Evolutionary conservation across 2,113 vertebrate species (phyloP).

Genomic region (Gobiocypris rarus): DNA sequence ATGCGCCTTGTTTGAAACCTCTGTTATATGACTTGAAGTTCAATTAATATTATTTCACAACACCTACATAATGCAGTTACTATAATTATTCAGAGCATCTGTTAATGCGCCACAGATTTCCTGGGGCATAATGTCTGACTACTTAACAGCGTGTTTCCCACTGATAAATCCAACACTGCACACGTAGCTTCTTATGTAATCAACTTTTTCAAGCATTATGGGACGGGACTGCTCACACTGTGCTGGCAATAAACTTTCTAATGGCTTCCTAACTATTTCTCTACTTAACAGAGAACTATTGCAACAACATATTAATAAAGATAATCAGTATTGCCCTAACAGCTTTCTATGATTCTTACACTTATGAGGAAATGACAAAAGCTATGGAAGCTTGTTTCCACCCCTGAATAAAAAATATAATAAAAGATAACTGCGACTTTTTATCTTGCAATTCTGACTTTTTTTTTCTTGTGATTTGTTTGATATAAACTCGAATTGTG

Average conservation of each 20-base stretch:
- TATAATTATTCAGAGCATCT: constrained; percentile 33
- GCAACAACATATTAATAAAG: constrained; percentile 32
- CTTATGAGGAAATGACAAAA: constrained; percentile 1
- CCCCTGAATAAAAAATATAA: too few relatives aligned
- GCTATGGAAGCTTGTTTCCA: not conserved
- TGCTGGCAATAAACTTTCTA: constrained; percentile 24
- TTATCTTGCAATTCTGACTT: too few relatives aligned
- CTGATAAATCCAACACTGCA: constrained; percentile 22
- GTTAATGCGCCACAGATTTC: not conserved
- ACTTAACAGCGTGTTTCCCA: constrained; percentile 15
- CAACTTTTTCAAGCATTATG: constrained; percentile 11
- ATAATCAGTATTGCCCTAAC: constrained; percentile 31
- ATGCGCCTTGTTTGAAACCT: not conserved
- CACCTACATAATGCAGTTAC: not conserved
- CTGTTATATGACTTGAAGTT: not conserved
- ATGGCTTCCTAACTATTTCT: constrained; percentile 34
- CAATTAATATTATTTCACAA: constrained; percentile 3
- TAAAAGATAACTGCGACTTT: too few relatives aligned
- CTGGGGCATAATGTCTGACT: constrained; percentile 12
- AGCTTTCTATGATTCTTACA: constrained; percentile 35
- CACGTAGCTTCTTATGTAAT: constrained; percentile 29
- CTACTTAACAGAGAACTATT: constrained; percentile 15
- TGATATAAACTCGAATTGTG: too few relatives aligned
- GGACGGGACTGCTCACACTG: constrained; percentile 29
- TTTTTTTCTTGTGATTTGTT: too few relatives aligned